Percentiles rank a stretch among this genome's conserved stretches.
phyloP scores from a whole-genome alignment of 2,113 vertebrate species.

The Rafetus swinhoei region DNA sequence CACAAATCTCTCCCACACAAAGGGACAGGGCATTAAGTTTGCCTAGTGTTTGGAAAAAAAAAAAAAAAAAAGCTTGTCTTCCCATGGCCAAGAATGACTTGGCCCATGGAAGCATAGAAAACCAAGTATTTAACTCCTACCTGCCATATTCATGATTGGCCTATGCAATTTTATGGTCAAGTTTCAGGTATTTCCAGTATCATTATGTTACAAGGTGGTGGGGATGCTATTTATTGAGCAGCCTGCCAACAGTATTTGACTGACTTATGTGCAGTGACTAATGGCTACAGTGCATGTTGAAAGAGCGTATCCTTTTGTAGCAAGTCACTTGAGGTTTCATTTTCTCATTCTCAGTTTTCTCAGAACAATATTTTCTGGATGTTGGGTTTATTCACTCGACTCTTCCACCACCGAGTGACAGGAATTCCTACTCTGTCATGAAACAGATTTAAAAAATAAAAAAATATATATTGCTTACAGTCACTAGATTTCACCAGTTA shows the following conservation, averaged over 20 bases:
- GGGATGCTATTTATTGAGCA: neutral
- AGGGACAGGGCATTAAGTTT: neutral
- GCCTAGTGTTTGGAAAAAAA: neutral
- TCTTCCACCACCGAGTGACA: fast-evolving
- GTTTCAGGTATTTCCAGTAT: neutral
- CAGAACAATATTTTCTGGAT: neutral
- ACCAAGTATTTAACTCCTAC: fast-evolving
- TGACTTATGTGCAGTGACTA: neutral
- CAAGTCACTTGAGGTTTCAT: neutral
- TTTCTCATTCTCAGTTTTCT: neutral
- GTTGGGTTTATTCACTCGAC: neutral
- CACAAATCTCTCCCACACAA: neutral
- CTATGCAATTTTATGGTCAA: neutral
- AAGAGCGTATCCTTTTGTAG: neutral
- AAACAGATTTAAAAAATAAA: neutral
- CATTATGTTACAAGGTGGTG: neutral
- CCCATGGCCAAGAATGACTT: neutral
- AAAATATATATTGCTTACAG: neutral
- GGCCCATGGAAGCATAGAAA: neutral
- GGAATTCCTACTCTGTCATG: neutral
- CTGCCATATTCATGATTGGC: neutral
- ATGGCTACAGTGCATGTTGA: neutral
- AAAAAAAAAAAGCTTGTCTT: neutral
- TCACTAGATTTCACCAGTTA: neutral
- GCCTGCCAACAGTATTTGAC: neutral